phyloP scores from a whole-genome alignment of 1,140 invertebrate species.

The Neelides sp. region DNA sequence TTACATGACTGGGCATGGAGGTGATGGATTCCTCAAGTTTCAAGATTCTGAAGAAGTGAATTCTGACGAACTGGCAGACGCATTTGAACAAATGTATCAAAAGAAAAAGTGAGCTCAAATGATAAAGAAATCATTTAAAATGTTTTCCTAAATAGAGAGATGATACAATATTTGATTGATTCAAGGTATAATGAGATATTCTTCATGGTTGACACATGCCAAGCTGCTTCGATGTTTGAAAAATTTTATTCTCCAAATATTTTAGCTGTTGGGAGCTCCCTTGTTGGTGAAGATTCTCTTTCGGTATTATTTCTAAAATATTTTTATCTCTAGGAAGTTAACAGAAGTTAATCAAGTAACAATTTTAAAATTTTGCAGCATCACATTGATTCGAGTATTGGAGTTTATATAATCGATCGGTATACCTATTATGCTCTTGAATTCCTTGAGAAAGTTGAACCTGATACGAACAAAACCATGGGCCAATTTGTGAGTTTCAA shows the following conservation, averaged over 20 bases:
- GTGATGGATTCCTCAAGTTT: conserved; percentile 98
- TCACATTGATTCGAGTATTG: conserved; percentile 94
- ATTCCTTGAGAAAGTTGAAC: conserved; percentile 84
- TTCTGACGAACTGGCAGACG: conserved; percentile 95
- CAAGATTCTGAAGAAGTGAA: conserved; percentile 99
- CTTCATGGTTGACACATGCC: conserved; percentile 98
- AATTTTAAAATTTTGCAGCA: conserved; percentile 51
- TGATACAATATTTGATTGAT: conserved; percentile 31
- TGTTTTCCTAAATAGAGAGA: neutral
- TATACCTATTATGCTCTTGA: conserved; percentile 96
- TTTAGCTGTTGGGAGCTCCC: conserved; percentile 86
- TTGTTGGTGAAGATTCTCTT: conserved; percentile 94
- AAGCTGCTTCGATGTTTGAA: conserved; percentile 96
- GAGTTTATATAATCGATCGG: conserved; percentile 97
- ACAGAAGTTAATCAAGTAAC: neutral
- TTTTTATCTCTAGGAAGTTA: neutral
- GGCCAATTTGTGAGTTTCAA: conserved; percentile 79
- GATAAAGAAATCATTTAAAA: neutral
- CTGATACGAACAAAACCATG: conserved; percentile 76
- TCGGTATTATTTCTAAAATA: conserved; percentile 55
- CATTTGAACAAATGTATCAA: conserved; percentile 99
- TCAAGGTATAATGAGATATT: conserved; percentile 92
- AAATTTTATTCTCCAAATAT: conserved; percentile 98
- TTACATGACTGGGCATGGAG: conserved; percentile 94
- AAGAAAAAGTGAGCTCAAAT: conserved; percentile 59